Evolutionary conservation across 2,888 invertebrate species (phyloP), one percentile per base, ranked within the genome.

Genomic region (Aplocera efformata): DNA sequence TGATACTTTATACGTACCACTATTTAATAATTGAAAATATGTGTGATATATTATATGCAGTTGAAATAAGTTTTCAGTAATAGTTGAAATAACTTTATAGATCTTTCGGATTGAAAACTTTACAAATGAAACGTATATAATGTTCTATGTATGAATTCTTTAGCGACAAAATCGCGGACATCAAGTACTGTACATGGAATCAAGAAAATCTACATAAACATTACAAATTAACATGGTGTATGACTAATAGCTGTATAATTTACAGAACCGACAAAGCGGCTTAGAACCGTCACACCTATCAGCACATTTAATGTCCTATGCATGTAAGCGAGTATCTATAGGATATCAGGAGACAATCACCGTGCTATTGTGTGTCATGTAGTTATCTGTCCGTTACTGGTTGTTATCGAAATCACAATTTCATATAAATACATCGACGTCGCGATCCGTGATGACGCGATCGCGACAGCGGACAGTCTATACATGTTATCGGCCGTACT

Each of bases 391-490:
- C 57, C 56, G 60, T 56, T 53, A 47, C 53, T 60, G 70, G 75
- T 69, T 71, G 67, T 68, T 73, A 73, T 72, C 67, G 43, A 61
- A 71, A 71, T 71, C 65, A 66, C 62, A 68, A 70, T 71, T 73
- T 71, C 60, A 72, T 75, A 74, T 64, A 40, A 46, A 72, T 68
- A 77, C 74, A 72, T 74, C 69, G 67, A 61, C 69, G 63, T 75
- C 66, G 74, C 67, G 60, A 63, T 62, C 62, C 60, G 61, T 79
- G 80, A 77, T 80, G 72, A 77, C 74, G 71, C 59, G 47, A 56
- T 23, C 29, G 28, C 6, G 6, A 58, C 56, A 54, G 53, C 47
- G 62, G 58, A 58, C 63, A 22, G 6, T 26, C 60, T 59, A 58
- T 61, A 63, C 60, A 60, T 64, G 67, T 76, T 76, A 75, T 79